Evolutionary conservation across 2,797 vertebrate genomes (phyloP), one percentile per base, ranked within the genome.

Genomic region (Streptopelia turtur): DNA sequence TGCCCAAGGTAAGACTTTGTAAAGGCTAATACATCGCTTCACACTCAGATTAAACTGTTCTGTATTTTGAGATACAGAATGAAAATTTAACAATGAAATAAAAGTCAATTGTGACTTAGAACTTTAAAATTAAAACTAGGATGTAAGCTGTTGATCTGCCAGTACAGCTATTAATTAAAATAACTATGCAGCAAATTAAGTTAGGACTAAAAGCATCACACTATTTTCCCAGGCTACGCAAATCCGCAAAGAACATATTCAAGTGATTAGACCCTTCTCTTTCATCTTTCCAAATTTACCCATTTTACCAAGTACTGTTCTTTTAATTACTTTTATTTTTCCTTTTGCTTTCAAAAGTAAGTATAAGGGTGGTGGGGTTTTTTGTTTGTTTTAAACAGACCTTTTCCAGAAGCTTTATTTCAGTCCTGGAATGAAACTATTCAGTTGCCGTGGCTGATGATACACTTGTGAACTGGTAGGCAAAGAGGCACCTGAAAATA

Each of bases 391-490:
- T 41, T 41, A 16, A 16, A 17, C 41, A 16, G 41, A 41, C 16
- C 41, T 41, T 41, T 41, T 41, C 41, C 16, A 41, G 41, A 16
- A 41, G 41, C 41, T 41, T 41, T 17, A 16, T 41, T 41, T 13
- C 16, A 56, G 30, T 2, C 43, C 50, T 11, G 27, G 45, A 59
- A 41, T 3, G 25, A 80, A 37, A 10, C 5, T 31, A 55, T 11
- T 28, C 18, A 30, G 7, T 41, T 17, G 24, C 16, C n/a, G 11
- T 1, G 4, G 17, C 9, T 56, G 30, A 39, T 13, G 20, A 43
- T 7, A 21, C 1, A 1, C 16, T 43, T 27, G 4, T 21, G 37
- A 39, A 49, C 9, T 12, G 4, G 18, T 5, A 61, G 16, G 6
- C 13, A 66, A 75, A 4, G 15, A 79, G 13, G 8, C 4, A 91